Percentiles rank a stretch among this genome's conserved stretches.
Conservation (phyloP, 2,113 vertebrate genomes). For the Balaeniceps rex region DNA sequence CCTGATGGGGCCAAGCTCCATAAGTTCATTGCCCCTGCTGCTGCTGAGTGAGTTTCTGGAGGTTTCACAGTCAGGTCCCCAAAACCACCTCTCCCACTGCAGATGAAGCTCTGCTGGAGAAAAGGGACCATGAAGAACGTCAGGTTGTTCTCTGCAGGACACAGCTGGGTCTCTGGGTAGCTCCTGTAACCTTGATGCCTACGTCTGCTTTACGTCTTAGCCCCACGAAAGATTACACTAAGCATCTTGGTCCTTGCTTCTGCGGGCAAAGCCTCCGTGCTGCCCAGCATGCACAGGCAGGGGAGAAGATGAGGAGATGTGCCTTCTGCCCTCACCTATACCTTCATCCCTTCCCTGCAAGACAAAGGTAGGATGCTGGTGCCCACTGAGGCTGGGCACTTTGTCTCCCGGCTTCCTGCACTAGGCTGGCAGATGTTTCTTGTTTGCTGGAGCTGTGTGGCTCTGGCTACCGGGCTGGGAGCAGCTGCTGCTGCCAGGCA, state of each 20-base stretch:
- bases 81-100: not conserved
- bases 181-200: not conserved
- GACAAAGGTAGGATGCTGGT: not conserved
- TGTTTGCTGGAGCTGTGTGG: not conserved
- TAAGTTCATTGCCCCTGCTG: not conserved
- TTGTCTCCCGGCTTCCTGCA: not conserved
- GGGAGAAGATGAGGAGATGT: not conserved
- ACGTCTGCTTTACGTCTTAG: not conserved
- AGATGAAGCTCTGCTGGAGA: not conserved
- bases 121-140: not conserved
- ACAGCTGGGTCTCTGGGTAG: not conserved
- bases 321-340: not conserved
- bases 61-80: not conserved
- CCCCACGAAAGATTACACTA: not conserved
- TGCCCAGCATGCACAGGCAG: not conserved
- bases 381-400: fast-evolving
- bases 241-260: not conserved
- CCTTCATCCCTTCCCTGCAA: not conserved
- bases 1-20: not conserved
- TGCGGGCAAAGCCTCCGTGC: not conserved
- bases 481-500: conserved; percentile 50
- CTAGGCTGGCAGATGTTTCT: conserved; percentile 21
- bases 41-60: not conserved
- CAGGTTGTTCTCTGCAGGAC: not conserved
- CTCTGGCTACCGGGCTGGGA: not conserved